A percentile compares a stretch with the other conserved stretches of the same genome.
These are phyloP conservation scores for Carollia perspicillata DNA, from an alignment of 2,113 vertebrate species.

Conservation along the genomic window DNA sequence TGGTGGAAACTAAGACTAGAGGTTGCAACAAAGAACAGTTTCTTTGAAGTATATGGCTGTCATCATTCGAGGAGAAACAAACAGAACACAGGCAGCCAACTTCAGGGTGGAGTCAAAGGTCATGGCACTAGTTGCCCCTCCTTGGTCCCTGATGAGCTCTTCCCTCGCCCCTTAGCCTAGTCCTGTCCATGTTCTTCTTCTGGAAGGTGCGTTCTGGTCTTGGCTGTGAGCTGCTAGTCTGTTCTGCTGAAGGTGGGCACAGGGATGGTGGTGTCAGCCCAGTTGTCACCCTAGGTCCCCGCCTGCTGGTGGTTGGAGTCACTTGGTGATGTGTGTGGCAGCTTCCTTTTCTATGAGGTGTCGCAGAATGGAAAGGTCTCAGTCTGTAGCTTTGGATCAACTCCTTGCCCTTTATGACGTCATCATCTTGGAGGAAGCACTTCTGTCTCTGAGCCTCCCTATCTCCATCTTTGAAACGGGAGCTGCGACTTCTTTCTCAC, in stretches of 20 bases:
- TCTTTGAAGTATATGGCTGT: neutral
- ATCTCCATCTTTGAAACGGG: neutral
- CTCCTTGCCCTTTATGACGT: rapidly evolving
- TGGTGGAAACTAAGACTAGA: neutral
- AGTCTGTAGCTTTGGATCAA: rapidly evolving
- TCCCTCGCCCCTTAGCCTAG: neutral
- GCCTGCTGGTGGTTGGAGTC: neutral
- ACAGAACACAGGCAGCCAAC: neutral
- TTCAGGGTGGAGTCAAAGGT: neutral
- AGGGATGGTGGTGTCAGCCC: rapidly evolving
- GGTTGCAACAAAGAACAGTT: too few relatives aligned
- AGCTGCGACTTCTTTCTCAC: neutral
- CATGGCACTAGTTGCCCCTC: rapidly evolving
- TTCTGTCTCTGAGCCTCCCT: neutral
- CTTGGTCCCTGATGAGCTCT: neutral
- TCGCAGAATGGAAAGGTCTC: neutral
- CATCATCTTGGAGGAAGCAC: neutral
- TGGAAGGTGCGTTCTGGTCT: neutral
- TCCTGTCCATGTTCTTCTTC: neutral
- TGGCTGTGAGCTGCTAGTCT: neutral
- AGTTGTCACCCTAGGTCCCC: neutral
- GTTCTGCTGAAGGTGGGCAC: neutral
- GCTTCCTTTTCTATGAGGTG: neutral
- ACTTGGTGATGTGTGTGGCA: rapidly evolving
- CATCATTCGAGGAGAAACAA: neutral